These are phyloP conservation scores for Pegoplata infirma DNA, from an alignment of 2,888 invertebrate species.

Conservation along the genomic window DNA sequence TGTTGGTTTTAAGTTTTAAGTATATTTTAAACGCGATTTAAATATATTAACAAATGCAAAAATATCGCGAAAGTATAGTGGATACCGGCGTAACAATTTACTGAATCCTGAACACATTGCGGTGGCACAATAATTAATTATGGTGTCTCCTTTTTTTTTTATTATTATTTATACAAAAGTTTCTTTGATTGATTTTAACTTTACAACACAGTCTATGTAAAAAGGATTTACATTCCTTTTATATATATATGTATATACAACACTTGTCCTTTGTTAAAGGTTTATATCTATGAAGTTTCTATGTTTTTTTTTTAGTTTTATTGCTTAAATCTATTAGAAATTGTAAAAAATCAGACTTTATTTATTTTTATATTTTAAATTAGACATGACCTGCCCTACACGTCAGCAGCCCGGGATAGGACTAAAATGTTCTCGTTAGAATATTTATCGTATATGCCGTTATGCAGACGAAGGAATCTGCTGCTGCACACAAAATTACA, in stretches of 20 bases:
- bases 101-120: constrained; percentile 73
- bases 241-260: constrained; percentile 14
- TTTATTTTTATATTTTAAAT: constrained; percentile 64
- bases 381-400: constrained; percentile 79
- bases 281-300: too few species aligned
- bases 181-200: not conserved
- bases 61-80: constrained; percentile 76
- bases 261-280: too few species aligned
- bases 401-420: constrained; percentile 78
- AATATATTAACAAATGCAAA: constrained; percentile 76
- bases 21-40: constrained; percentile 75
- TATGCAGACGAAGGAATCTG: constrained; percentile 59
- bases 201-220: not conserved
- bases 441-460: constrained; percentile 48
- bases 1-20: constrained; percentile 28
- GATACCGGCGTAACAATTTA: constrained; percentile 70
- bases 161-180: constrained; percentile 1
- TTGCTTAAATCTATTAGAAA: constrained; percentile 58
- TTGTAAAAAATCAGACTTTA: constrained; percentile 57
- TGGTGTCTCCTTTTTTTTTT: not conserved
- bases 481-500: constrained; percentile 63
- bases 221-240: too few species aligned
- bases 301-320: constrained; percentile 14
- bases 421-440: constrained; percentile 70
- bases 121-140: constrained; percentile 52